Evolutionary conservation across 1,140 invertebrate genomes (phyloP).

Genomic region (Adoxophyes honmai): DNA sequence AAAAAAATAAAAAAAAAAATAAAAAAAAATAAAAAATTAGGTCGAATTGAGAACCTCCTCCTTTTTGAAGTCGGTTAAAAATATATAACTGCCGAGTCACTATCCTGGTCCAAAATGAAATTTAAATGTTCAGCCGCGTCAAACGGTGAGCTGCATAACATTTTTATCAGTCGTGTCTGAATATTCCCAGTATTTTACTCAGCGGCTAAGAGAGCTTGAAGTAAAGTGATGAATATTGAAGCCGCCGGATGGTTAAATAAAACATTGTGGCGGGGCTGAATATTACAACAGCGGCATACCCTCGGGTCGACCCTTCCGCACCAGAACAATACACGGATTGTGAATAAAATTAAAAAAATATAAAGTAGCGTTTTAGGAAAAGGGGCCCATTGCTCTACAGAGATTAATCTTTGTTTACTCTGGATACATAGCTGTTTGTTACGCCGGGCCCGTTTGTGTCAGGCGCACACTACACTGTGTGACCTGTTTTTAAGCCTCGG

Average conservation of each 20-base stretch:
- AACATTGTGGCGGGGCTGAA: constrained; percentile 33
- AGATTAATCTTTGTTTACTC: constrained; percentile 1
- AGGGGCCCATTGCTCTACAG: constrained; percentile 13
- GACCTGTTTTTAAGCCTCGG: not conserved
- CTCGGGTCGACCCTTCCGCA: constrained; percentile 25
- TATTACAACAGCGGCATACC: constrained; percentile 29
- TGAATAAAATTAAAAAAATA: constrained; percentile 38
- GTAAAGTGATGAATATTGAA: constrained; percentile 34
- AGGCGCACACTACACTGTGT: not conserved
- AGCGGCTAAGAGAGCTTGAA: constrained; percentile 23
- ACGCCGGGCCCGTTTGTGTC: not conserved
- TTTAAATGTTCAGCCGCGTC: no score
- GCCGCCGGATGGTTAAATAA: constrained; percentile 30
- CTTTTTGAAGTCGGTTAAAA: no score
- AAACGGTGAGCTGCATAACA: not conserved
- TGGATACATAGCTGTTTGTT: not conserved
- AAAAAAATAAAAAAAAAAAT: no score
- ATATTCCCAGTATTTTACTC: constrained; percentile 25
- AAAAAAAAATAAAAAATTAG: no score
- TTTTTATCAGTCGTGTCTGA: not conserved
- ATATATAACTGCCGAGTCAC: no score
- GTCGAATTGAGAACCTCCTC: no score
- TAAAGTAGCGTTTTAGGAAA: constrained; percentile 18
- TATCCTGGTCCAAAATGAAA: not conserved
- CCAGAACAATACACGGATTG: constrained; percentile 33